Conservation (phyloP, 2,797 vertebrate species). For the Psittacula derbiana region DNA sequence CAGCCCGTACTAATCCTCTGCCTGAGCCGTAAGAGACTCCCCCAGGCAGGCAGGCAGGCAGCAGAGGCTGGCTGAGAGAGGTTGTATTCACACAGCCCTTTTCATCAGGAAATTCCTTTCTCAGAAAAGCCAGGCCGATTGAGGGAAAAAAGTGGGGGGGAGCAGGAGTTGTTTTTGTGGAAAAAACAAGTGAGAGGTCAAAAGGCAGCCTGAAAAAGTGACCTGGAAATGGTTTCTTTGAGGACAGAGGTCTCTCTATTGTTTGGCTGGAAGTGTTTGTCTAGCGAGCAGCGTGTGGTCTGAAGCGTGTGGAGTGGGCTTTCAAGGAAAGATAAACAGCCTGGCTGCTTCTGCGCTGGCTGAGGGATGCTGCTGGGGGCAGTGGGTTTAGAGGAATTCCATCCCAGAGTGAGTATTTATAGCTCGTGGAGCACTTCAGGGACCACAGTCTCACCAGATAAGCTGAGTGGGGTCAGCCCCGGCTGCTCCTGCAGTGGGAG, state of each 20-base stretch:
- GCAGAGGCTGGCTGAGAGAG: conserved; percentile 1
- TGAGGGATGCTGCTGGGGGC: conserved; percentile 57
- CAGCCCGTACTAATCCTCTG: not conserved
- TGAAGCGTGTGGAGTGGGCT: conserved; percentile 54
- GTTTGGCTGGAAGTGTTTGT: conserved; percentile 59
- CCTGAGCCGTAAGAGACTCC: conserved; percentile 12
- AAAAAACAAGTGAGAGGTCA: conserved; percentile 71
- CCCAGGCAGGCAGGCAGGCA: not conserved
- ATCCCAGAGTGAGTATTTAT: conserved; percentile 37
- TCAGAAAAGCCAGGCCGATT: conserved; percentile 53
- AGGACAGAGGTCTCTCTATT: conserved; percentile 72
- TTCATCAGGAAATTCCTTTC: conserved; percentile 77
- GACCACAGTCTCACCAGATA: conserved; percentile 10
- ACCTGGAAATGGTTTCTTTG: conserved; percentile 73
- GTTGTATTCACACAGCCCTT: conserved; percentile 42
- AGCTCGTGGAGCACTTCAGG: conserved; percentile 27
- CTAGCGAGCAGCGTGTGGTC: conserved; percentile 57
- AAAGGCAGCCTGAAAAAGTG: conserved; percentile 64
- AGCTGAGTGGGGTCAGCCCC: conserved; percentile 31
- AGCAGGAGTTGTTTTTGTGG: conserved; percentile 75
- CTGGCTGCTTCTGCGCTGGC: not conserved
- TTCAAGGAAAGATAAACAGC: conserved; percentile 75
- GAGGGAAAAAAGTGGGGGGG: conserved; percentile 41
- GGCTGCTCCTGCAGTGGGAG: not conserved
- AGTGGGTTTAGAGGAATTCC: conserved; percentile 47